Conservation (phyloP, 2,888 invertebrate genomes). For the Cantharis flavilabris region DNA sequence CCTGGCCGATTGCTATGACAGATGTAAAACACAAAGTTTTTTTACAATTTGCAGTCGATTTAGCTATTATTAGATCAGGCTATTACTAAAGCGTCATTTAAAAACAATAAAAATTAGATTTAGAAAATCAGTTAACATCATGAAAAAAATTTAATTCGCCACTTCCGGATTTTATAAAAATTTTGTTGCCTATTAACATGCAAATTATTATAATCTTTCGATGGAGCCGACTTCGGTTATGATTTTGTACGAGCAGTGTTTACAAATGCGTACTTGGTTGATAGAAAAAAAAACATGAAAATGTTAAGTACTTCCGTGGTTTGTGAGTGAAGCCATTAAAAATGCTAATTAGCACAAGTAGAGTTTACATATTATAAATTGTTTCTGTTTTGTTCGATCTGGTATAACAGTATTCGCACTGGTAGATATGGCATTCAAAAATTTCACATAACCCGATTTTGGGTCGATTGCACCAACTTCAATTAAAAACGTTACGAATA, state of each 20-base stretch:
- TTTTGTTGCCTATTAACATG: neutral
- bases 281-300: neutral
- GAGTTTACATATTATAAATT: neutral
- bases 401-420: neutral
- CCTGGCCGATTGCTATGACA: constrained; percentile 10
- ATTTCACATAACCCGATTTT: too few species aligned
- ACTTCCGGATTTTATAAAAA: neutral
- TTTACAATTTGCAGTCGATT: neutral
- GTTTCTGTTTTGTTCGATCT: neutral
- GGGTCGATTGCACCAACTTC: too few species aligned
- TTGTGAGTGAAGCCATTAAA: neutral
- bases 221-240: neutral
- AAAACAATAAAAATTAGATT: neutral
- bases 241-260: neutral
- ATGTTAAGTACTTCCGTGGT: neutral
- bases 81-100: neutral
- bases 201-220: neutral
- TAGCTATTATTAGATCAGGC: neutral
- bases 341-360: neutral
- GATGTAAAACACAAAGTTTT: neutral
- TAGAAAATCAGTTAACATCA: neutral
- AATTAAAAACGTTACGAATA: too few species aligned
- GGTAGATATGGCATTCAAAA: too few species aligned
- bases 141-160: neutral
- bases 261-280: neutral